These are phyloP conservation scores for Perca fluviatilis DNA, from an alignment of 2,113 vertebrate genomes.

Conservation along the genomic window DNA sequence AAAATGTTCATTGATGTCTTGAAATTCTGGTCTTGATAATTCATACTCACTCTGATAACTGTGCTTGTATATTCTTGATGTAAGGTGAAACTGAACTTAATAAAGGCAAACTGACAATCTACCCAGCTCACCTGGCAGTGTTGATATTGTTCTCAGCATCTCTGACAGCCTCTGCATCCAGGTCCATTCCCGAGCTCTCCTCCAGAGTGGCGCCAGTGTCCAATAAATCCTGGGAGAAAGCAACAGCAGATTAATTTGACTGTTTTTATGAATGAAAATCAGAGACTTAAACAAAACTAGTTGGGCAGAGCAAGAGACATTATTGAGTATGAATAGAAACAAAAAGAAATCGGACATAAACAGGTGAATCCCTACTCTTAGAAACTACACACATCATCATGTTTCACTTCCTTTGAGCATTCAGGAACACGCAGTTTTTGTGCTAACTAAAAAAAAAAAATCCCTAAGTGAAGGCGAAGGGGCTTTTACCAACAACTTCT, in stretches of 20 bases:
- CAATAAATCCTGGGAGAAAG: slow-evolving; percentile 65
- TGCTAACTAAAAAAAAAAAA: too few relatives aligned
- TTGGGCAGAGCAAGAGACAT: background rate
- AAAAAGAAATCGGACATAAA: background rate
- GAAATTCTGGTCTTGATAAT: background rate
- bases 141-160: slow-evolving; percentile 86
- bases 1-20: background rate
- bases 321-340: slow-evolving; percentile 8
- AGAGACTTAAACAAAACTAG: background rate
- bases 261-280: background rate
- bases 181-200: slow-evolving; percentile 87
- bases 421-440: background rate
- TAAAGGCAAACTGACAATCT: background rate
- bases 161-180: slow-evolving; percentile 78
- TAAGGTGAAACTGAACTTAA: background rate
- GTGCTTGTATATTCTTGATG: background rate
- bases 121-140: slow-evolving; percentile 85
- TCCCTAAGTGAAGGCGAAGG: background rate
- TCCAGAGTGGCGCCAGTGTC: slow-evolving; percentile 66
- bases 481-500: background rate
- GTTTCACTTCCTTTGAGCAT: slow-evolving; percentile 5
- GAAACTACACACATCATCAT: background rate
- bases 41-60: background rate
- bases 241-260: background rate
- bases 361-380: background rate